Conservation (phyloP, 2,888 invertebrate species). For the Coecobrya sp. region DNA sequence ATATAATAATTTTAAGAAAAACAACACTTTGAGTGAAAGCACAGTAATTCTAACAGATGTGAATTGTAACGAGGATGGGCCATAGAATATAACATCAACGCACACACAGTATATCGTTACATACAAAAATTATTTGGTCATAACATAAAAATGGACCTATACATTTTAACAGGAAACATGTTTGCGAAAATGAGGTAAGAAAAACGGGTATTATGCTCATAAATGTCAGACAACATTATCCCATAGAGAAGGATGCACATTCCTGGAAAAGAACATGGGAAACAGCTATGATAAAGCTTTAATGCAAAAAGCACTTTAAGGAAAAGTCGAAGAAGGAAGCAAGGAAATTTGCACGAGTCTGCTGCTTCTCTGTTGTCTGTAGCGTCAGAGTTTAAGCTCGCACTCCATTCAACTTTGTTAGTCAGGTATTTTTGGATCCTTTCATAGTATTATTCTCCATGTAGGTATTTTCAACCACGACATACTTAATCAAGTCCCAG, state of each 20-base stretch:
- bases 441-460: too few species aligned
- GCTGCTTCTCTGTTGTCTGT: too few species aligned
- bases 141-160: neutral
- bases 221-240: slow-evolving; percentile 39
- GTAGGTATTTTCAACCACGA: too few species aligned
- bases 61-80: slow-evolving; percentile 13
- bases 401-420: too few species aligned
- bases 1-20: neutral
- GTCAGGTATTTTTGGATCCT: too few species aligned
- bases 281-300: neutral
- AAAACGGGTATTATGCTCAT: slow-evolving; percentile 48
- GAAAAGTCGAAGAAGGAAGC: too few species aligned
- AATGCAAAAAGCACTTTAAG: neutral
- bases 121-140: neutral
- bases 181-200: slow-evolving; percentile 53
- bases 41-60: slow-evolving; percentile 35
- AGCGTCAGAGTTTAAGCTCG: too few species aligned
- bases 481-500: too few species aligned
- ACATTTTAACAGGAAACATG: neutral
- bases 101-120: neutral
- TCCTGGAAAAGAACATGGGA: neutral
- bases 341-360: too few species aligned
- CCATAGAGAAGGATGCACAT: neutral
- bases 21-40: slow-evolving; percentile 37
- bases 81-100: neutral